phyloP scores from a whole-genome alignment of 1,140 invertebrate species.

The Drosophila paulistorum region DNA sequence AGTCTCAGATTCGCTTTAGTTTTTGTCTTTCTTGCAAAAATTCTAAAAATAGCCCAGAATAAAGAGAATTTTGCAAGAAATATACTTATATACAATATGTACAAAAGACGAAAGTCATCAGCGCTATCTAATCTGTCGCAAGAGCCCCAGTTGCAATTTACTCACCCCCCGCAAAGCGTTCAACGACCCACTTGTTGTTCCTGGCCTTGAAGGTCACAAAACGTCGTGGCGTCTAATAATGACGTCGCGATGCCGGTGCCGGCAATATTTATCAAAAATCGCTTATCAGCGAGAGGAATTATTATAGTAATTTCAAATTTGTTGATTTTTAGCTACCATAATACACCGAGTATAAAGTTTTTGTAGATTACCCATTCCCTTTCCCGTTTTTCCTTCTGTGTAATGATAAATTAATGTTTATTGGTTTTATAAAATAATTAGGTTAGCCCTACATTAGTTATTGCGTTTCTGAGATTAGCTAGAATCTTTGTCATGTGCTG shows the following conservation, averaged over 20 bases:
- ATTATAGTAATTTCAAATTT: constrained; percentile 3
- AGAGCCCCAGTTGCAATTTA: background rate
- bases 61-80: constrained; percentile 56
- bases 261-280: constrained; percentile 11
- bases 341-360: background rate
- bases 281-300: background rate
- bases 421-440: no score
- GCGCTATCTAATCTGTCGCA: constrained; percentile 5
- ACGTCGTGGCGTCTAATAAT: constrained; percentile 23
- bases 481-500: background rate
- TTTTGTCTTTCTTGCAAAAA: constrained; percentile 34
- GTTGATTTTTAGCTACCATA: background rate
- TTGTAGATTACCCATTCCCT: background rate
- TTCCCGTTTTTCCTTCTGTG: background rate
- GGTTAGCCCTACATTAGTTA: no score
- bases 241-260: constrained; percentile 34
- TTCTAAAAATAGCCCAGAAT: constrained; percentile 58
- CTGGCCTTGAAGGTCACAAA: constrained; percentile 55
- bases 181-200: constrained; percentile 68
- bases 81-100: no score
- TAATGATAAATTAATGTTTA: background rate
- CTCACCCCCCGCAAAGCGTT: constrained; percentile 16
- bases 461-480: background rate
- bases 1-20: background rate
- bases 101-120: background rate